A percentile compares a stretch with the other conserved stretches of the same genome.
These are phyloP conservation scores for Euzophera pinguis DNA, from an alignment of 2,888 invertebrate species.

Conservation along the genomic window DNA sequence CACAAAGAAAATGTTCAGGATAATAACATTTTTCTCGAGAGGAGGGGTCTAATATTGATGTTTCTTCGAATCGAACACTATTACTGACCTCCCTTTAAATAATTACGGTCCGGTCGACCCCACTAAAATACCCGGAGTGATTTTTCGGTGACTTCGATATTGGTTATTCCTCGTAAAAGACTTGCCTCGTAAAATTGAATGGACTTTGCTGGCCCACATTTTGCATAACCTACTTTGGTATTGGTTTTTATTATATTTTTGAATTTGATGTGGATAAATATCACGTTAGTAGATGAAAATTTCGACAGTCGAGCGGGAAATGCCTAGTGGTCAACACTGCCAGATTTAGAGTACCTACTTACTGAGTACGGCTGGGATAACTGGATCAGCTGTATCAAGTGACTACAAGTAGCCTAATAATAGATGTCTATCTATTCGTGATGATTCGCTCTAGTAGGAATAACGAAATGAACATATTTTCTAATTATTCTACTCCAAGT, in stretches of 20 bases:
- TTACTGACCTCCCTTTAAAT: constrained; percentile 24
- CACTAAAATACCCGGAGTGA: constrained; percentile 18
- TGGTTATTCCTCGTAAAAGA: constrained; percentile 21
- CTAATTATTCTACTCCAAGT: no score
- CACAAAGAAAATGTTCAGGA: not conserved
- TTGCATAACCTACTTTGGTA: not conserved
- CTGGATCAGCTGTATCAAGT: no score
- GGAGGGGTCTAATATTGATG: constrained; percentile 9
- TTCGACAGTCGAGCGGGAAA: no score
- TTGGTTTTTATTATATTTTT: not conserved
- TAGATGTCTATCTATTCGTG: no score
- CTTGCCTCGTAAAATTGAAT: constrained; percentile 20
- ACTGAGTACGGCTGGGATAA: no score
- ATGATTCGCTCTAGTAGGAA: no score
- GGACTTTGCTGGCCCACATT: not conserved
- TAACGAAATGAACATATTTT: no score
- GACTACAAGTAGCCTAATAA: no score
- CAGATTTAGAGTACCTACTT: no score
- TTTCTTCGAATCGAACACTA: constrained; percentile 17
- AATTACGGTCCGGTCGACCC: constrained; percentile 24
- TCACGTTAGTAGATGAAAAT: no score
- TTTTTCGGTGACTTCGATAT: constrained; percentile 19
- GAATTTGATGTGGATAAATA: not conserved
- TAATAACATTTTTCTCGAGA: not conserved
- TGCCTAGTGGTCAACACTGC: no score